A percentile compares a stretch with the other conserved stretches of the same genome.
Evolutionary conservation across 2,797 vertebrate species (phyloP).

Genomic region (Sebastolobus alascanus): DNA sequence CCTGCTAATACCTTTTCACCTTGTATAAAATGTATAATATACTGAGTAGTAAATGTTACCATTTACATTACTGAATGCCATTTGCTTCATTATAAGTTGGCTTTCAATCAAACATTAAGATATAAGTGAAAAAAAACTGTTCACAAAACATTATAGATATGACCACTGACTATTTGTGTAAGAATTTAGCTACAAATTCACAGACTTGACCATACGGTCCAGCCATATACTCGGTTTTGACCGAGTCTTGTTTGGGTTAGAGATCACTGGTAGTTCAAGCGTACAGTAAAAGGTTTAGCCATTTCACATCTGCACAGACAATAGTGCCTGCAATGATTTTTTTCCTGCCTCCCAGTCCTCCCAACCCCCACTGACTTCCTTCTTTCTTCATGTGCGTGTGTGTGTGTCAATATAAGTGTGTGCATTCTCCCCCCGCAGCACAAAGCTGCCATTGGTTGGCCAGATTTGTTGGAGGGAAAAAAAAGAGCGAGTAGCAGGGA

Average conservation of each 20-base stretch:
- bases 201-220: too few relatives aligned
- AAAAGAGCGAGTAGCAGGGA: slow-evolving; percentile 58
- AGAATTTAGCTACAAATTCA: too few relatives aligned
- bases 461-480: slow-evolving; percentile 75
- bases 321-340: slow-evolving; percentile 41
- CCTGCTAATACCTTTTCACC: too few relatives aligned
- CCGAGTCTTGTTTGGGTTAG: not conserved
- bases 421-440: slow-evolving; percentile 63
- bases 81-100: too few relatives aligned
- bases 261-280: not conserved
- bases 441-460: slow-evolving; percentile 73
- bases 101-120: too few relatives aligned
- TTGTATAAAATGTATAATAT: too few relatives aligned
- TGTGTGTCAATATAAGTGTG: slow-evolving; percentile 42
- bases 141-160: too few relatives aligned
- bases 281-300: slow-evolving; percentile 17
- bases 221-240: too few relatives aligned
- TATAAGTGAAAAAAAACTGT: too few relatives aligned
- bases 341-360: slow-evolving; percentile 35
- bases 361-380: slow-evolving; percentile 79
- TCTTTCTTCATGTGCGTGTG: slow-evolving; percentile 35
- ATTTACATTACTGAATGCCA: too few relatives aligned
- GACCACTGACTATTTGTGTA: too few relatives aligned
- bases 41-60: too few relatives aligned
- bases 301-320: slow-evolving; percentile 73